A percentile compares a stretch with the other conserved stretches of the same genome.
Conservation (phyloP, 2,113 vertebrate genomes). For the Oreochromis aureus region DNA sequence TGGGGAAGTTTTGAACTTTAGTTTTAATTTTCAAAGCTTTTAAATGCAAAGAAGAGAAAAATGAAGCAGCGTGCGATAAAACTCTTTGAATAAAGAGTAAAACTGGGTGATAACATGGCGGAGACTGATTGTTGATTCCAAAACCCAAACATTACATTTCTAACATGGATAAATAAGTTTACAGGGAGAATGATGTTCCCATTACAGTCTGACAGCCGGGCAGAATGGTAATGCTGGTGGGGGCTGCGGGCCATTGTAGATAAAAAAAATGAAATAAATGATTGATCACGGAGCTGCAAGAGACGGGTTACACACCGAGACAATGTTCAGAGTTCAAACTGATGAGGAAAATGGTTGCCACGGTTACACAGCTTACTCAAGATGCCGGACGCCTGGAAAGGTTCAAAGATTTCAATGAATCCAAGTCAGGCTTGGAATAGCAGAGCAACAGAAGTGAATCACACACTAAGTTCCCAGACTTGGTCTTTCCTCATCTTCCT, state of each 20-base stretch:
- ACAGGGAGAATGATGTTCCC: background rate
- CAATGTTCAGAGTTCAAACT: background rate
- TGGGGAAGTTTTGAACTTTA: background rate
- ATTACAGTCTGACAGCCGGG: background rate
- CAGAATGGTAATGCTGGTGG: background rate
- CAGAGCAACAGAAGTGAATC: background rate
- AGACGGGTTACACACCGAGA: background rate
- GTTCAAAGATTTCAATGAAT: background rate
- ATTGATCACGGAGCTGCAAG: background rate
- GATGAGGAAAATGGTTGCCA: background rate
- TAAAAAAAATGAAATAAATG: background rate
- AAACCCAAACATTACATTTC: background rate
- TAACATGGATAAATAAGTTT: background rate
- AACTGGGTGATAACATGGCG: background rate
- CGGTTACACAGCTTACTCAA: background rate
- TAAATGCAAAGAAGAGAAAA: background rate
- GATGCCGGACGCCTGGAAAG: background rate
- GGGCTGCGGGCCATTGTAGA: background rate
- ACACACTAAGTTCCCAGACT: background rate
- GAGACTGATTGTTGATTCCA: background rate
- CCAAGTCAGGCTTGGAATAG: background rate
- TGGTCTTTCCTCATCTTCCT: background rate
- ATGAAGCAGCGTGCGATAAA: background rate
- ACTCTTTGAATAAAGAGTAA: background rate
- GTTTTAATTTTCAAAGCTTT: background rate